phyloP scores from a whole-genome alignment of 2,113 vertebrate species.

The Gila orcuttii region DNA sequence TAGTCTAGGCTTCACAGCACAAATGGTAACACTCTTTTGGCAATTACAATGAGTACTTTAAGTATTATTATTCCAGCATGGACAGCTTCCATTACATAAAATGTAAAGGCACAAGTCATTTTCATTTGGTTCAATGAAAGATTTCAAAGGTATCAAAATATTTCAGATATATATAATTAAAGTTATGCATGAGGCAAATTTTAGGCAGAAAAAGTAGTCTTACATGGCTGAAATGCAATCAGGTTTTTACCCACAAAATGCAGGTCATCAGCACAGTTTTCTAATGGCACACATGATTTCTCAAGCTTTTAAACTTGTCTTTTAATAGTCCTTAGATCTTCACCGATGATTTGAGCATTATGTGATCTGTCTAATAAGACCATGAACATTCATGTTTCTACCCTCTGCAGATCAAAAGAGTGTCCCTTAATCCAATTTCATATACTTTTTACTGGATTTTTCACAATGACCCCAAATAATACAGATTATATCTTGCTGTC shows the following conservation, averaged over 20 bases:
- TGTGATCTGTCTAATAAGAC: slow-evolving; percentile 18
- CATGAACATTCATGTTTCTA: slow-evolving; percentile 5
- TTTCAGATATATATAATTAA: no score
- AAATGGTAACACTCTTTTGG: not conserved
- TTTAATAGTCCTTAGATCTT: slow-evolving; percentile 17
- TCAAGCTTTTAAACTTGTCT: slow-evolving; percentile 14
- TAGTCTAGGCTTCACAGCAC: not conserved
- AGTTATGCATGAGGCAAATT: not conserved
- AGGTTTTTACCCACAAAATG: not conserved
- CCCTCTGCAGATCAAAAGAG: slow-evolving; percentile 23
- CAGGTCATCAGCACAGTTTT: not conserved
- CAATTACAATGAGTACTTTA: not conserved
- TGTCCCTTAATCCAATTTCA: slow-evolving; percentile 15
- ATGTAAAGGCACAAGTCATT: no score
- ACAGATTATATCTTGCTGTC: not conserved
- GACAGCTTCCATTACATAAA: no score
- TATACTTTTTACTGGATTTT: not conserved
- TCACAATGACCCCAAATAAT: not conserved
- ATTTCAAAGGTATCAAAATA: no score
- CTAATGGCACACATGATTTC: not conserved
- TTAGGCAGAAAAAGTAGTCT: not conserved
- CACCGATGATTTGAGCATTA: not conserved
- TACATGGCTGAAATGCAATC: not conserved
- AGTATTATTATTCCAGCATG: no score
- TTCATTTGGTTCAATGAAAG: no score